A percentile compares a stretch with the other conserved stretches of the same genome.
Conservation (phyloP, 2,888 invertebrate species). For the Trichogramma dendrolimi region DNA sequence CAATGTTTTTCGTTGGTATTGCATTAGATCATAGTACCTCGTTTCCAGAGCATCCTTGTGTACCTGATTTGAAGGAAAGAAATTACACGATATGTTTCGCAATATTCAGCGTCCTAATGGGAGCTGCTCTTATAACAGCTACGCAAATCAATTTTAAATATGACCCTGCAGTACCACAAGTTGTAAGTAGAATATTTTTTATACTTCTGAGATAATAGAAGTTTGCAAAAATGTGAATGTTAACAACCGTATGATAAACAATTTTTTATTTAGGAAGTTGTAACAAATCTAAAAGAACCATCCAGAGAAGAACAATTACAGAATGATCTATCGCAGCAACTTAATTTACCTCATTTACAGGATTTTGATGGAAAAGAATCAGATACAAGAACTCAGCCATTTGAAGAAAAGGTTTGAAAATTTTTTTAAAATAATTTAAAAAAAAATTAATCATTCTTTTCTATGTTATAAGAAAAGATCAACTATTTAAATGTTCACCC, state of each 20-base stretch:
- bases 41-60: constrained; percentile 90
- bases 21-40: constrained; percentile 94
- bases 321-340: constrained; percentile 77
- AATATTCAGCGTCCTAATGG: constrained; percentile 94
- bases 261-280: constrained; percentile 40
- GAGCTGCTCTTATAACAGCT: constrained; percentile 86
- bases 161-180: constrained; percentile 44
- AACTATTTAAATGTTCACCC: too few relatives aligned
- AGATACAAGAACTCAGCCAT: constrained; percentile 47
- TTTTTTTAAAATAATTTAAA: too few relatives aligned
- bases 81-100: constrained; percentile 99
- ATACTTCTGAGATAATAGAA: neutral
- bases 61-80: constrained; percentile 84
- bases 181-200: constrained; percentile 35
- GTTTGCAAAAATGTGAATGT: neutral
- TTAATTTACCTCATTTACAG: constrained; percentile 73
- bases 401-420: constrained; percentile 54
- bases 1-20: constrained; percentile 98
- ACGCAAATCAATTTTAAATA: constrained; percentile 73
- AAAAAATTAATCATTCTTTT: too few relatives aligned
- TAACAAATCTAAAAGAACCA: constrained; percentile 51
- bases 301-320: constrained; percentile 75
- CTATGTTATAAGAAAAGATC: too few relatives aligned
- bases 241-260: neutral
- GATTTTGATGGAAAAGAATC: constrained; percentile 58